Evolutionary conservation across 2,113 vertebrate genomes (phyloP).

Genomic region (Lates calcarifer): DNA sequence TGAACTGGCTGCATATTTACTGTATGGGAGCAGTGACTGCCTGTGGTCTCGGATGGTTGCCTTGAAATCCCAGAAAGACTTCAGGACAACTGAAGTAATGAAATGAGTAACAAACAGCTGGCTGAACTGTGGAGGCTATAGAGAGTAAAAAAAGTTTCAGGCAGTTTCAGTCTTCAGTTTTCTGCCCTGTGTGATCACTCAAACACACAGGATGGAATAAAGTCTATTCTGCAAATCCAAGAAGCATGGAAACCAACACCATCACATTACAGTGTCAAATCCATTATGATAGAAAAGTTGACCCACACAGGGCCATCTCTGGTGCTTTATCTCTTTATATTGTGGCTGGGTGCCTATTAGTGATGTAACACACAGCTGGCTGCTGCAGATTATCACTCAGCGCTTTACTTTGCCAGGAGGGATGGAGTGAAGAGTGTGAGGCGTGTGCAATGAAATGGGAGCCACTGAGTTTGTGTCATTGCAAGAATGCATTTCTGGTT

Average conservation of each 20-base stretch:
- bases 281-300: neutral
- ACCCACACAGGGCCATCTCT: neutral
- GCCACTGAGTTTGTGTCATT: slow-evolving; percentile 14
- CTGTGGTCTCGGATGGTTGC: too few species aligned
- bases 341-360: neutral
- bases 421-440: neutral
- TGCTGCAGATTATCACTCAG: slow-evolving; percentile 72
- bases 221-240: neutral
- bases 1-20: neutral
- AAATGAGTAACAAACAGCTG: neutral
- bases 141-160: too few species aligned
- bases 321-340: slow-evolving; percentile 22
- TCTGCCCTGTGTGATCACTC: neutral
- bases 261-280: neutral
- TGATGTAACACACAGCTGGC: slow-evolving; percentile 82
- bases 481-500: slow-evolving; percentile 5
- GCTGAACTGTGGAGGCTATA: neutral
- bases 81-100: neutral
- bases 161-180: too few species aligned
- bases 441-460: slow-evolving; percentile 3
- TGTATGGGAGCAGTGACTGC: neutral
- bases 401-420: slow-evolving; percentile 45
- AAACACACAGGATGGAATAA: neutral
- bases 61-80: neutral
- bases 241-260: neutral